Percentiles rank a stretch among this genome's conserved stretches.
Evolutionary conservation across 2,113 vertebrate genomes (phyloP).

Genomic region (Actenoides hombroni): DNA sequence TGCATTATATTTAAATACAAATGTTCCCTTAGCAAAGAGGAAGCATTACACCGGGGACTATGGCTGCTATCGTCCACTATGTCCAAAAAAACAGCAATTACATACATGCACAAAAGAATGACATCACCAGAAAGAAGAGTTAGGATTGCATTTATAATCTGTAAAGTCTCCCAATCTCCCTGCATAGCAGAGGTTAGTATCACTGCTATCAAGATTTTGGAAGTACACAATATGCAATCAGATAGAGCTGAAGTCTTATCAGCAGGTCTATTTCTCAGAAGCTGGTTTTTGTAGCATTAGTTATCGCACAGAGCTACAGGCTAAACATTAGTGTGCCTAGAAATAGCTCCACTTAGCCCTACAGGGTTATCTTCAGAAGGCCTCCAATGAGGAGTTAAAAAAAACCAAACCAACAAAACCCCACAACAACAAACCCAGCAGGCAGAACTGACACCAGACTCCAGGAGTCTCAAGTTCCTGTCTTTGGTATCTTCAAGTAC

Average conservation of each 20-base stretch:
- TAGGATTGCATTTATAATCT: neutral
- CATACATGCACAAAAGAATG: neutral
- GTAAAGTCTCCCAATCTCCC: neutral
- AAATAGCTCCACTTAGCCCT: neutral
- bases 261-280: neutral
- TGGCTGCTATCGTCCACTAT: neutral
- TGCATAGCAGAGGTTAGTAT: neutral
- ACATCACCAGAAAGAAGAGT: neutral
- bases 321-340: neutral
- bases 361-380: neutral
- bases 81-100: neutral
- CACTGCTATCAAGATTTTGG: neutral
- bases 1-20: neutral
- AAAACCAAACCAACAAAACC: neutral
- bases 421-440: neutral
- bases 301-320: neutral
- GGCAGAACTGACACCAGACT: neutral
- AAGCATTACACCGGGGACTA: neutral
- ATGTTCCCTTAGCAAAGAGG: neutral
- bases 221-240: neutral
- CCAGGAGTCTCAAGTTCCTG: neutral
- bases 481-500: neutral
- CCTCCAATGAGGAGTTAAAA: neutral
- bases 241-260: neutral
- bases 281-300: neutral